Percentiles rank a stretch among this genome's conserved stretches.
Evolutionary conservation across 1,140 invertebrate species (phyloP).

Genomic region (Manduca sexta): DNA sequence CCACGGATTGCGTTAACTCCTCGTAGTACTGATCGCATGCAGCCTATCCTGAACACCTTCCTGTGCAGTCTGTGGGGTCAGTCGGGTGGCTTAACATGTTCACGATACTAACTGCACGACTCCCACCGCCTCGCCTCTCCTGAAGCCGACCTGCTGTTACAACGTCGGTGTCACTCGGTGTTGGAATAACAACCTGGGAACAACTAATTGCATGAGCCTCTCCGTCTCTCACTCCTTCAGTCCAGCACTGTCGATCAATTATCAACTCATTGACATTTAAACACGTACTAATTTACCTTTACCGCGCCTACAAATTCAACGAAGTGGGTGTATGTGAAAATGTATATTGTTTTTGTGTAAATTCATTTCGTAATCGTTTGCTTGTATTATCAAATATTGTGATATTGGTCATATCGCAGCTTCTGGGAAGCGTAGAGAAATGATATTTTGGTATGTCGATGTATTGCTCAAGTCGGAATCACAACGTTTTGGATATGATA

Average conservation of each 20-base stretch:
- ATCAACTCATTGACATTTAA: not conserved
- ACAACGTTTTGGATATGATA: slow-evolving; percentile 7
- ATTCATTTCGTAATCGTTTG: not conserved
- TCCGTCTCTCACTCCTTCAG: slow-evolving; percentile 34
- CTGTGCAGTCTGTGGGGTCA: slow-evolving; percentile 37
- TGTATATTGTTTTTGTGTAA: not conserved
- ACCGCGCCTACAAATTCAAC: slow-evolving; percentile 2
- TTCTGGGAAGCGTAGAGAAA: slow-evolving; percentile 43
- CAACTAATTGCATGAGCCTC: slow-evolving; percentile 48
- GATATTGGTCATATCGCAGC: slow-evolving; percentile 58
- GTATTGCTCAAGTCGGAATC: slow-evolving; percentile 58
- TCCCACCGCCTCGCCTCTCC: slow-evolving; percentile 33
- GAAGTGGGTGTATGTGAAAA: not conserved
- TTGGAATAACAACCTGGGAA: slow-evolving; percentile 38
- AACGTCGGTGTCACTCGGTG: slow-evolving; percentile 18
- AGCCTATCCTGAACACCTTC: slow-evolving; percentile 43
- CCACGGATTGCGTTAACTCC: slow-evolving; percentile 44
- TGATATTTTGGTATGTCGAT: slow-evolving; percentile 61
- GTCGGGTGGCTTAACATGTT: slow-evolving; percentile 37
- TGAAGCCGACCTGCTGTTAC: slow-evolving; percentile 24
- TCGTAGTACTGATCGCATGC: slow-evolving; percentile 53
- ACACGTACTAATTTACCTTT: not conserved
- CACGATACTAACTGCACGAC: slow-evolving; percentile 50
- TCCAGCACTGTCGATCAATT: slow-evolving; percentile 24
- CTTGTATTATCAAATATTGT: slow-evolving; percentile 36